A percentile compares a stretch with the other conserved stretches of the same genome.
Conservation (phyloP, 1,140 invertebrate genomes). For the Euschistus heros region DNA sequence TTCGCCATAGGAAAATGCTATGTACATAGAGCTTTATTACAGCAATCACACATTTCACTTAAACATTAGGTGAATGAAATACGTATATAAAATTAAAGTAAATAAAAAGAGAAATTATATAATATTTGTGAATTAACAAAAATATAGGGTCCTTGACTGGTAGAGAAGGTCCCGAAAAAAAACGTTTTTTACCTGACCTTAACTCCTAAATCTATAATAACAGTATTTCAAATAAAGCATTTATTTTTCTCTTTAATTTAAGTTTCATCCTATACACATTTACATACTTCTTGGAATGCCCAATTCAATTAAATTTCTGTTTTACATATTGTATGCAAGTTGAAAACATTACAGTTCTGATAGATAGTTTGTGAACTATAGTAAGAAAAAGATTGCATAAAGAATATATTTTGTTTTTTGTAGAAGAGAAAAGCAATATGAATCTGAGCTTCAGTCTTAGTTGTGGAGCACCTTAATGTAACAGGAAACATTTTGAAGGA, state of each 20-base stretch:
- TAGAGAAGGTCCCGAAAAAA: constrained; percentile 7
- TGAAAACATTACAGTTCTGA: no score
- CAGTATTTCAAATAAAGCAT: not conserved
- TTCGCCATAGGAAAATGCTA: constrained; percentile 3
- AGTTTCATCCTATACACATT: constrained; percentile 1
- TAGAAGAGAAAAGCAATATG: constrained; percentile 5
- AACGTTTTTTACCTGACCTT: not conserved
- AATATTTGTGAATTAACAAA: not conserved
- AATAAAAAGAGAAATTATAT: constrained; percentile 1
- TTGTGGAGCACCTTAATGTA: constrained; percentile 1
- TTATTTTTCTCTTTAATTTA: not conserved
- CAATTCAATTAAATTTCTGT: not conserved
- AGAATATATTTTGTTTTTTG: not conserved
- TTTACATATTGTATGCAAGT: no score
- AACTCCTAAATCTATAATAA: not conserved
- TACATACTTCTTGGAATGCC: constrained; percentile 4
- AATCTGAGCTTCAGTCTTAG: constrained; percentile 13
- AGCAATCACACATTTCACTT: not conserved
- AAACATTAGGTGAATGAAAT: not conserved
- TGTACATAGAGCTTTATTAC: not conserved
- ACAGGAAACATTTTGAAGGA: not conserved
- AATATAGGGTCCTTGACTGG: not conserved
- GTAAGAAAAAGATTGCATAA: no score
- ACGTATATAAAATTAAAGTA: not conserved
- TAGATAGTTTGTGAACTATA: no score